Base-by-base conservation (phyloP, 2,888 invertebrate species). In the Synergus japonicus region DNA sequence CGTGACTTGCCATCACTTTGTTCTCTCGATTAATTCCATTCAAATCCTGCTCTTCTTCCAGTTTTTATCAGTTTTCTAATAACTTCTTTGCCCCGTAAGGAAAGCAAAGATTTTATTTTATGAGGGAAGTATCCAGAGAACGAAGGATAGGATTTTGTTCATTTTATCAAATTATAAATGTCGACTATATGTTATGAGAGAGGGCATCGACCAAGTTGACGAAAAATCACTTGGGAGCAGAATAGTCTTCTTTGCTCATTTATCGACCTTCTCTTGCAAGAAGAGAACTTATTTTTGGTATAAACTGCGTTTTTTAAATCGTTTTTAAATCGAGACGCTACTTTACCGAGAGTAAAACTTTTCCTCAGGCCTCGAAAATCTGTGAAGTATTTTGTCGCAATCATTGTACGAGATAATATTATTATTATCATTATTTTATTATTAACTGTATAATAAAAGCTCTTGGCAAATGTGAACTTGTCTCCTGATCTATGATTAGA, bases 391-490 rank as follows among this genome's bases (percentile, higher is more conserved):
- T 73, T 73, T 73, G 37, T 73, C 73, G 54, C 49, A 41, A 54
- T 54, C 15, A 73, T 73, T 49, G 73, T 54, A 73, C 49, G 73
- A 54, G 49, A 54, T 73, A 63, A 22, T 63, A 81, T 80, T 80
- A 83, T 81, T 83, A 83, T 82, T 85, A 82, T 83, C 54, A 82
- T 80, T 79, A 82, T 83, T 79, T 83, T 84, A 82, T 80, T 82
- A 81, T 82, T 79, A 82, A 77, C 79, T 84, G 81, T 73, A 81
- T 83, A 89, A 90, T 89, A 90, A 89, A 89, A 87, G 85, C 85
- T 87, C 87, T 85, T 87, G 83, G 87, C 82, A 87, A 88, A 87
- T 83, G 82, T 79, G 84, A 73, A 73, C 9, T 7, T 67, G 22
- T 22, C 22, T 22, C 1, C 22, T 29, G 22, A 29, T 29, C 22